Percentiles rank a stretch among this genome's conserved stretches.
Evolutionary conservation across 2,888 invertebrate genomes (phyloP).

Genomic region (Mythimna loreyi): DNA sequence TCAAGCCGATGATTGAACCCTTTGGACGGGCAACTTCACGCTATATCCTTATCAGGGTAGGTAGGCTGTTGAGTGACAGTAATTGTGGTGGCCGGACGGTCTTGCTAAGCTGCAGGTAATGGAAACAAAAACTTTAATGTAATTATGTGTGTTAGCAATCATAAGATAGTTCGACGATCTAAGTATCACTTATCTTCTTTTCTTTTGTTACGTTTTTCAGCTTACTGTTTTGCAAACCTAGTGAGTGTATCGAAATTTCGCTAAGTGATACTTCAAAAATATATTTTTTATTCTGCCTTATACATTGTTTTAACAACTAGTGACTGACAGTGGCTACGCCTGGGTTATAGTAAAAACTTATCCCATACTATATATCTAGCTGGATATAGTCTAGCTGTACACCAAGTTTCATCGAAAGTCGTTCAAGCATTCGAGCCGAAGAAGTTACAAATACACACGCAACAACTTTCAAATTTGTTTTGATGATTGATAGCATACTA

Average conservation of each 20-base stretch:
- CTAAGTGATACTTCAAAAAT: too few relatives aligned
- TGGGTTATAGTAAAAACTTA: too few relatives aligned
- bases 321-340: too few relatives aligned
- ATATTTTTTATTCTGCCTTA: too few relatives aligned
- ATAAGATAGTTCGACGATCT: constrained; percentile 1
- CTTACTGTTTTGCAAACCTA: not conserved
- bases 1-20: constrained; percentile 64
- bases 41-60: constrained; percentile 56
- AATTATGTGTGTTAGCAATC: constrained; percentile 37
- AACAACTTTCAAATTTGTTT: too few relatives aligned
- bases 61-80: constrained; percentile 52
- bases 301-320: too few relatives aligned
- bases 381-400: too few relatives aligned
- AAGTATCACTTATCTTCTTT: constrained; percentile 9
- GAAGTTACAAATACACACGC: too few relatives aligned
- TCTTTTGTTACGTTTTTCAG: not conserved
- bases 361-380: too few relatives aligned
- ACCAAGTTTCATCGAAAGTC: too few relatives aligned
- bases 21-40: constrained; percentile 56
- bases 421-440: too few relatives aligned
- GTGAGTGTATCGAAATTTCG: not conserved
- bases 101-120: constrained; percentile 5
- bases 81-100: constrained; percentile 44
- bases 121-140: constrained; percentile 33
- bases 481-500: too few relatives aligned